phyloP scores from a whole-genome alignment of 2,888 invertebrate species.

The Coecobrya sp. region DNA sequence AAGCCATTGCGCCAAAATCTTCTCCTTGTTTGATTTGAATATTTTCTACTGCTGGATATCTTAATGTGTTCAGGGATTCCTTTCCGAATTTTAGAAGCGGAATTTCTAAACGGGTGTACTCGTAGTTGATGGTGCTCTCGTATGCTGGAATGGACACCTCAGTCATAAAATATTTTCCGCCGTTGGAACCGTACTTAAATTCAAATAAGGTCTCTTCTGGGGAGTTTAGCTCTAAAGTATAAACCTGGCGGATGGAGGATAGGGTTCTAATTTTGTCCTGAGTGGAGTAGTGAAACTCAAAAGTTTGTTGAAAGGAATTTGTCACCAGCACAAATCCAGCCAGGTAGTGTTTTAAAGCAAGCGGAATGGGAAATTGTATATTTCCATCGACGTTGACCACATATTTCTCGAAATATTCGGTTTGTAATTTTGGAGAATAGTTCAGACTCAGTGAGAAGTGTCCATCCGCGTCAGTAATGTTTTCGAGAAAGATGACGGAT shows the following conservation, averaged over 20 bases:
- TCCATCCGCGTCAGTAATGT: background rate
- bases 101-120: background rate
- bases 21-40: background rate
- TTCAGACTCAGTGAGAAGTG: background rate
- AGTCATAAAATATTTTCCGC: background rate
- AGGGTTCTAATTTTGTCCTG: too few relatives aligned
- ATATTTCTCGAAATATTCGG: constrained; percentile 6
- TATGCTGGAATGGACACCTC: background rate
- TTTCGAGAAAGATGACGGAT: constrained; percentile 10
- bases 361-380: constrained; percentile 27
- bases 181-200: too few relatives aligned
- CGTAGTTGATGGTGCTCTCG: background rate
- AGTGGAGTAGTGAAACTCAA: constrained; percentile 22
- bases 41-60: background rate
- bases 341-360: background rate
- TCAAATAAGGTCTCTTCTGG: too few relatives aligned
- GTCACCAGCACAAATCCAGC: background rate
- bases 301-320: background rate
- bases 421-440: background rate
- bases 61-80: background rate
- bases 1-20: constrained; percentile 17
- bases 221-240: too few relatives aligned
- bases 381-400: background rate
- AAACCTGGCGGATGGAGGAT: too few relatives aligned
- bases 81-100: background rate